phyloP scores from a whole-genome alignment of 2,113 vertebrate species.

The Hippocampus abdominalis region DNA sequence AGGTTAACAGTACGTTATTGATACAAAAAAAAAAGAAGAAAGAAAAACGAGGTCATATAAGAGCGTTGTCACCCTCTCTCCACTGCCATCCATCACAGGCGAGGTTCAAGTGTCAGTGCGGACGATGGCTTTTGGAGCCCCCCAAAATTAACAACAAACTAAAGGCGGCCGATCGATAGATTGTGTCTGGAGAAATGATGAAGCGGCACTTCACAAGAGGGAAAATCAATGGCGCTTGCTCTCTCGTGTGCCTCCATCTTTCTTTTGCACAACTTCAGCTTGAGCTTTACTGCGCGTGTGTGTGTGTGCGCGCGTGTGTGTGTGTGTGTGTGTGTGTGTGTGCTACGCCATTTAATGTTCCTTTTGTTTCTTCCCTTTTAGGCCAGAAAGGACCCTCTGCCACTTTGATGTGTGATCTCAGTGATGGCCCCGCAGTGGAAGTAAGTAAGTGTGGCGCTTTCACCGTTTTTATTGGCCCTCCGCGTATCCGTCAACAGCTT shows the following conservation, averaged over 20 bases:
- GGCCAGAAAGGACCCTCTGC: conserved; percentile 59
- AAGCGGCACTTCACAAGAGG: conserved; percentile 72
- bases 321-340: conserved; percentile 8
- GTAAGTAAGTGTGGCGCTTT: conserved; percentile 66
- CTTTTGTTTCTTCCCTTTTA: conserved; percentile 58
- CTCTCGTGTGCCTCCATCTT: conserved; percentile 19
- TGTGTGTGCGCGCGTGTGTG: conserved; percentile 11
- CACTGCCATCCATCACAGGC: conserved; percentile 47
- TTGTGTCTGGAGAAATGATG: conserved; percentile 74
- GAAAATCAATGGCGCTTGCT: conserved; percentile 68
- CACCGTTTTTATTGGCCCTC: conserved; percentile 22
- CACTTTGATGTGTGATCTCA: conserved; percentile 66
- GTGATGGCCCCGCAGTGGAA: conserved; percentile 67
- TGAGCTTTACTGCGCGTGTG: conserved; percentile 26
- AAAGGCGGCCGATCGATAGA: conserved; percentile 70
- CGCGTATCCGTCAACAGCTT: background rate
- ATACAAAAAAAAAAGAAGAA: conserved; percentile 25
- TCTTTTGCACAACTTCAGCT: conserved; percentile 37
- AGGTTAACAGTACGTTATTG: background rate
- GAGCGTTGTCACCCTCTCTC: conserved; percentile 53
- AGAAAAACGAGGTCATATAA: conserved; percentile 58
- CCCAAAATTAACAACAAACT: conserved; percentile 78
- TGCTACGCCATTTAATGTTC: conserved; percentile 55
- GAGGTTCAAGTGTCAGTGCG: conserved; percentile 45
- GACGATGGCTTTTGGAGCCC: conserved; percentile 66